These are phyloP conservation scores for Podarcis siculus DNA, from an alignment of 2,797 vertebrate genomes.

Conservation along the genomic window DNA sequence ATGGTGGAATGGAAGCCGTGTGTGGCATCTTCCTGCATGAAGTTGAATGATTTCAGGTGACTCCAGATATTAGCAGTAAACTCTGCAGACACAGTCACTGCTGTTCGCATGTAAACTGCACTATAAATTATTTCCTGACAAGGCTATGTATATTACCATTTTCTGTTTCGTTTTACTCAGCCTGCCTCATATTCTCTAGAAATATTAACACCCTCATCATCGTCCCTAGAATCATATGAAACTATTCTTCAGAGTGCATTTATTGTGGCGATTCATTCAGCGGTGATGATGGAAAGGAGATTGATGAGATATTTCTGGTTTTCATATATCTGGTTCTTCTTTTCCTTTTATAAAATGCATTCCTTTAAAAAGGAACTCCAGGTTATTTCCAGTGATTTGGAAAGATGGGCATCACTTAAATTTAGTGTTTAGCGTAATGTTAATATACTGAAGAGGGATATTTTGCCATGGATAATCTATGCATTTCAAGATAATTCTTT, in stretches of 20 bases:
- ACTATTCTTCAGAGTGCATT: background rate
- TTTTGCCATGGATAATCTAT: no score
- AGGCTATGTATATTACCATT: background rate
- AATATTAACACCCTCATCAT: background rate
- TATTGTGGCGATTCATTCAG: background rate
- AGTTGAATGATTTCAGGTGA: background rate
- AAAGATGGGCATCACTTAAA: no score
- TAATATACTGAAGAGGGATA: no score
- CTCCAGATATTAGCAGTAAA: background rate
- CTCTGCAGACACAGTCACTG: background rate
- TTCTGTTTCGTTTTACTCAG: background rate
- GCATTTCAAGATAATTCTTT: no score
- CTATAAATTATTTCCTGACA: conserved; percentile 1
- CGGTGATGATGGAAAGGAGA: background rate
- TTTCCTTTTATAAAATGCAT: conserved; percentile 1
- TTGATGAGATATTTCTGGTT: background rate
- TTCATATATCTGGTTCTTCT: background rate
- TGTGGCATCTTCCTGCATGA: background rate
- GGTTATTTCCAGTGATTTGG: background rate
- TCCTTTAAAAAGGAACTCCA: background rate
- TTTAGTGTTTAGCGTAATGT: no score
- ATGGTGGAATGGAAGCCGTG: background rate
- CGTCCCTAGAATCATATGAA: conserved; percentile 19
- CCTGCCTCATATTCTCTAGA: background rate
- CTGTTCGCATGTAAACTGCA: background rate